Evolutionary conservation across 2,113 vertebrate species (phyloP).

Genomic region (Melanerpes aurifrons): DNA sequence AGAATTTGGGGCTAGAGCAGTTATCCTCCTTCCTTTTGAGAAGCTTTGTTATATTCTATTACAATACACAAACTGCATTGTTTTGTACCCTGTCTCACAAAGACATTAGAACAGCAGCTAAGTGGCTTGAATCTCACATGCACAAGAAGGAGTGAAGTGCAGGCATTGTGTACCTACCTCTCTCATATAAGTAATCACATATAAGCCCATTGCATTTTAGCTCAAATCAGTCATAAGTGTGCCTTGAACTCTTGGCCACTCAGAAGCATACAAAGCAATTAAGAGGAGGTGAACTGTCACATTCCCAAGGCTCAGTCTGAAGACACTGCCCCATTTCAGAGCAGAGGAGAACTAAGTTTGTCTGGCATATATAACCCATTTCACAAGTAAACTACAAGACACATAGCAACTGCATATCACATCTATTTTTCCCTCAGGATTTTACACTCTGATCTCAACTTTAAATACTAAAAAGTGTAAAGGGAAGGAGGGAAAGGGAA

Average conservation of each 20-base stretch:
- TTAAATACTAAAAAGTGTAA: background rate
- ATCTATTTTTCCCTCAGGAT: background rate
- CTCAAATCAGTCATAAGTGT: fast-evolving
- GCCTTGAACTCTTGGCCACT: background rate
- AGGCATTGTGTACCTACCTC: fast-evolving
- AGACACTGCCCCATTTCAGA: background rate
- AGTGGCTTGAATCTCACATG: background rate
- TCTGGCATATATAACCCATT: background rate
- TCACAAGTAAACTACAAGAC: background rate
- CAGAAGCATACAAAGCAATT: background rate
- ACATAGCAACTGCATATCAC: background rate
- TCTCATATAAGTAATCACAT: background rate
- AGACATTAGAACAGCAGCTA: background rate
- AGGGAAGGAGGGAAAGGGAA: background rate
- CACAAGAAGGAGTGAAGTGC: background rate
- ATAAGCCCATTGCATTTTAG: background rate
- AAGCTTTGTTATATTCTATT: background rate
- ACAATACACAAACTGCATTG: background rate
- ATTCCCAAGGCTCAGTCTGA: background rate
- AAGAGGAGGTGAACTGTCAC: background rate
- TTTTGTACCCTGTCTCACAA: background rate
- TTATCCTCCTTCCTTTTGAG: background rate
- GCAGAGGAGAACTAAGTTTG: background rate
- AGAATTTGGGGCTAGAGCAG: background rate
- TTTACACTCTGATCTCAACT: background rate